Evolutionary conservation across 92 coral and sea anemone species (phyloP).

Genomic region (Actinernus sp.): DNA sequence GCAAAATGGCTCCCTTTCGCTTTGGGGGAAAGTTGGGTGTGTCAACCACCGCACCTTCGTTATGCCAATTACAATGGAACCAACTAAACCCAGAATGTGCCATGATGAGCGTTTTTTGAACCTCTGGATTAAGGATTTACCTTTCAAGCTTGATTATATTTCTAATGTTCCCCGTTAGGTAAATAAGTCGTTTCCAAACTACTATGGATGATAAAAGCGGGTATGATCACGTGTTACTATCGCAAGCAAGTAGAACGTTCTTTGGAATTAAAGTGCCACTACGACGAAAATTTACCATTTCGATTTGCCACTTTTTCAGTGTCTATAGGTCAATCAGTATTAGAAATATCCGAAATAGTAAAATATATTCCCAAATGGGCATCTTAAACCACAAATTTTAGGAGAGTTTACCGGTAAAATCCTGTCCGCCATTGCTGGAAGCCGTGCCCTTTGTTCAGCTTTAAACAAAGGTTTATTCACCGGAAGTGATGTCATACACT

Average conservation of each 20-base stretch:
- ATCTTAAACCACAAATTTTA: too few relatives aligned
- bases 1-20: conserved; percentile 40
- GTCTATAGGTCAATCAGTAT: too few relatives aligned
- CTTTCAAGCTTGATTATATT: conserved; percentile 47
- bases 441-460: too few relatives aligned
- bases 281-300: too few relatives aligned
- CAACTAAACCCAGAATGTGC: conserved; percentile 51
- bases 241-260: conserved; percentile 7
- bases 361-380: too few relatives aligned
- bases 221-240: conserved; percentile 25
- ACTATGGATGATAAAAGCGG: conserved; percentile 48
- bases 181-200: conserved; percentile 17
- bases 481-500: too few relatives aligned
- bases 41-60: conserved; percentile 33
- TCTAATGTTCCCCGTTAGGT: conserved; percentile 53
- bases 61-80: conserved; percentile 48
- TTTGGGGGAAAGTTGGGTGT: conserved; percentile 43
- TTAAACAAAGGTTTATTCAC: too few relatives aligned
- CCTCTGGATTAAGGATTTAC: conserved; percentile 53
- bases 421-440: too few relatives aligned
- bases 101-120: conserved; percentile 43
- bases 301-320: too few relatives aligned
- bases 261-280: too few relatives aligned
- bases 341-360: too few relatives aligned
- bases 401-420: too few relatives aligned